Conservation (phyloP, 2,888 invertebrate species). For the Nephrotoma flavescens region DNA sequence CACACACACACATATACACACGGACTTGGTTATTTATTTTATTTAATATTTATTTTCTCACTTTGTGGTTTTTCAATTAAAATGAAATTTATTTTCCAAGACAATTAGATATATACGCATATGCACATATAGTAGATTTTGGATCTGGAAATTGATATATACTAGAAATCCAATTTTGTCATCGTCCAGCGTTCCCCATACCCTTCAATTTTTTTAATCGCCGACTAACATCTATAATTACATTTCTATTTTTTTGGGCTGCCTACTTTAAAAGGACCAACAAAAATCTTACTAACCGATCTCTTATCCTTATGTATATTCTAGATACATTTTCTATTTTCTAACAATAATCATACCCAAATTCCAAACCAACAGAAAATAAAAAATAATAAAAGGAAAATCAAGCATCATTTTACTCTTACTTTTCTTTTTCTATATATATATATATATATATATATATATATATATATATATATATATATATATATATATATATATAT, state of each 20-base stretch:
- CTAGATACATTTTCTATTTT: neutral
- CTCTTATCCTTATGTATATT: neutral
- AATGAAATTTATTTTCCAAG: neutral
- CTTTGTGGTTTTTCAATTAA: neutral
- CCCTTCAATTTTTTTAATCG: neutral
- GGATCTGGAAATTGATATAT: neutral
- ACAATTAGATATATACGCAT: neutral
- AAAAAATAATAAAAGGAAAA: neutral
- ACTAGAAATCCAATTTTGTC: neutral
- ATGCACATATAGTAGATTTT: neutral
- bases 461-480: too few relatives aligned
- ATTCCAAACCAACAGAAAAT: neutral
- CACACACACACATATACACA: neutral
- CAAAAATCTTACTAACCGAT: neutral
- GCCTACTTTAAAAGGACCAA: neutral
- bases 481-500: too few relatives aligned
- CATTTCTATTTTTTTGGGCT: neutral
- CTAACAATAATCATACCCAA: neutral
- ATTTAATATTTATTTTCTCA: neutral
- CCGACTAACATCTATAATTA: neutral
- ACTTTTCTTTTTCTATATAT: constrained; percentile 1
- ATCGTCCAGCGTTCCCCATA: neutral
- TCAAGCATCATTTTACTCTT: neutral
- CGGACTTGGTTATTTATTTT: neutral
- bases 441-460: too few relatives aligned